These are phyloP conservation scores for Drosophila sordidula DNA, from an alignment of 2,888 invertebrate genomes.

Conservation along the genomic window DNA sequence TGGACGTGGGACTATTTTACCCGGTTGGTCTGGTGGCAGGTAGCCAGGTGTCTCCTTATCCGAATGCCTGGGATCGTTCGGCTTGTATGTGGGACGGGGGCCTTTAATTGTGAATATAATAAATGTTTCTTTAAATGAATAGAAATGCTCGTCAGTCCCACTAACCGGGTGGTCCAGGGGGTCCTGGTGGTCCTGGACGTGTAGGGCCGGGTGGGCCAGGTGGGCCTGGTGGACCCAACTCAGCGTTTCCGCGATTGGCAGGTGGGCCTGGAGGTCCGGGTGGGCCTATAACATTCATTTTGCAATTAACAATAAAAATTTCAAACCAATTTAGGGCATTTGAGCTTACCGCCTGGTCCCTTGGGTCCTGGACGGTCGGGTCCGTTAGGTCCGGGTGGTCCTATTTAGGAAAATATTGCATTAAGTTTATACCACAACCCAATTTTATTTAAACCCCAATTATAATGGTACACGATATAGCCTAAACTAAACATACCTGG, in stretches of 20 bases:
- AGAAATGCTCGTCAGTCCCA: not conserved
- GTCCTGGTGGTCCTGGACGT: slow-evolving; percentile 54
- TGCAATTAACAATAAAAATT: not conserved
- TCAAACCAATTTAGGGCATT: not conserved
- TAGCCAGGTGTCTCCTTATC: slow-evolving; percentile 81
- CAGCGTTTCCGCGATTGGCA: slow-evolving; percentile 38
- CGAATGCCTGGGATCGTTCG: slow-evolving; percentile 78
- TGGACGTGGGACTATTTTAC: slow-evolving; percentile 84
- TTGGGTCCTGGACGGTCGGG: slow-evolving; percentile 69
- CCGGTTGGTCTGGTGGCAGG: slow-evolving; percentile 86
- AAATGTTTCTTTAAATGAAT: not conserved
- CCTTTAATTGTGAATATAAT: slow-evolving; percentile 27
- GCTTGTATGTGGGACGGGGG: slow-evolving; percentile 47
- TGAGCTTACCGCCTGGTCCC: slow-evolving; percentile 46
- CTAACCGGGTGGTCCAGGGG: slow-evolving; percentile 47
- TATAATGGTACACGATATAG: not conserved
- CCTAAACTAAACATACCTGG: slow-evolving; percentile 53
- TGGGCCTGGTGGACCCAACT: slow-evolving; percentile 38
- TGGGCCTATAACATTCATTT: slow-evolving; percentile 29
- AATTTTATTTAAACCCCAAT: not conserved
- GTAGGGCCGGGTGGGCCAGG: slow-evolving; percentile 58
- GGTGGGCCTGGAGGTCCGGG: slow-evolving; percentile 49
- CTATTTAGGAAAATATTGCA: slow-evolving; percentile 21
- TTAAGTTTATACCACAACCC: slow-evolving; percentile 11
- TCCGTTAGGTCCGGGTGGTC: slow-evolving; percentile 67